These are phyloP conservation scores for Styela plicata DNA, from an alignment of 23 tunicate species.

Conservation along the genomic window DNA sequence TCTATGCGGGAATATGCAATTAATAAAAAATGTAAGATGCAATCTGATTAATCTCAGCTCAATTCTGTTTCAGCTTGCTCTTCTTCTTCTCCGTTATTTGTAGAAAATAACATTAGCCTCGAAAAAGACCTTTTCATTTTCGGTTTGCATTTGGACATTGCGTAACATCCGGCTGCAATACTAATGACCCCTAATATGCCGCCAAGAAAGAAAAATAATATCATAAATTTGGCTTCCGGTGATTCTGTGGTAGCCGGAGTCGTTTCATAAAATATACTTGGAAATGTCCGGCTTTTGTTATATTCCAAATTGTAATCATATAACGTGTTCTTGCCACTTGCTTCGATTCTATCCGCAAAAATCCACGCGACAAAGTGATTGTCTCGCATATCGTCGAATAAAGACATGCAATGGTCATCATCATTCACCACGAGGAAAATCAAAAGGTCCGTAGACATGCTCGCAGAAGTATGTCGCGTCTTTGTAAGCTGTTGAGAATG, in stretches of 20 bases:
- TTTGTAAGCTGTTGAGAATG: neutral
- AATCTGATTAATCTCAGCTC: no score
- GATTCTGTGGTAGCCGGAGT: neutral
- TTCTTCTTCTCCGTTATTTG: neutral
- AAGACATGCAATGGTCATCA: neutral
- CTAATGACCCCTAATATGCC: conserved; percentile 7
- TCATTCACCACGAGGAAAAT: conserved; percentile 23
- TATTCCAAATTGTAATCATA: neutral
- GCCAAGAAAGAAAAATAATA: conserved; percentile 15
- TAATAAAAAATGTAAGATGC: no score
- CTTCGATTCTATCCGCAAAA: neutral
- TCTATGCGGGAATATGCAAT: no score
- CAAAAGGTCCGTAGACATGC: conserved; percentile 18
- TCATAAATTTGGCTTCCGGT: neutral
- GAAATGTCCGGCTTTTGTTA: neutral
- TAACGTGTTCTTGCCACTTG: neutral
- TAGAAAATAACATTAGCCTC: neutral
- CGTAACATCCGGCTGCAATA: neutral
- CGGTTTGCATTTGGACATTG: neutral
- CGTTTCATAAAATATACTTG: neutral
- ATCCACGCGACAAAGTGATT: neutral
- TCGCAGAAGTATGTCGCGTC: conserved; percentile 30
- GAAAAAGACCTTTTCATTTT: neutral
- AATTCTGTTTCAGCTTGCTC: neutral
- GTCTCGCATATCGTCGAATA: neutral